Evolutionary conservation across 2,113 vertebrate species (phyloP).

Genomic region (Petromus typicus): DNA sequence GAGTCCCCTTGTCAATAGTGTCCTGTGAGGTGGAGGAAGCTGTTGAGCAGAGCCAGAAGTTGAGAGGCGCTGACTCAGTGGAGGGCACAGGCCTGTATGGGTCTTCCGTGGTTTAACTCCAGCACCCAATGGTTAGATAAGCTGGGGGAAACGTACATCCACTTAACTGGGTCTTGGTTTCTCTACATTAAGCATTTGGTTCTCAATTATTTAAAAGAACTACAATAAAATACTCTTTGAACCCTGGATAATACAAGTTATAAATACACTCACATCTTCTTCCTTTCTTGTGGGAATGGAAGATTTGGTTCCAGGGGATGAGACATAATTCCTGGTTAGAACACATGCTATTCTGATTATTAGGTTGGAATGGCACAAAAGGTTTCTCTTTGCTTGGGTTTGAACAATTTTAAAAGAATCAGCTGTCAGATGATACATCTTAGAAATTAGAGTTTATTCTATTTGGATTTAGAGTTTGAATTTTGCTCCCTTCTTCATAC

Average conservation of each 20-base stretch:
- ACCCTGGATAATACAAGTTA: neutral
- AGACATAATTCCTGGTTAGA: neutral
- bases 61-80: neutral
- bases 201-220: neutral
- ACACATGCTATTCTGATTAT: neutral
- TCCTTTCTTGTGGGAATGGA: neutral
- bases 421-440: neutral
- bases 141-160: neutral
- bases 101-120: neutral
- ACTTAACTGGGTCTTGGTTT: neutral
- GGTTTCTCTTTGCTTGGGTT: neutral
- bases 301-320: neutral
- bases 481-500: neutral
- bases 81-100: neutral
- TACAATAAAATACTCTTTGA: neutral
- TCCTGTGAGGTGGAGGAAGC: neutral
- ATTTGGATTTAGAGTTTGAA: conserved; percentile 17
- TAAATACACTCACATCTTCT: neutral
- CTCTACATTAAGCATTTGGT: neutral
- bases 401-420: conserved; percentile 5
- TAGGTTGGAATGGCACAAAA: neutral
- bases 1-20: neutral
- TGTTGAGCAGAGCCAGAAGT: neutral
- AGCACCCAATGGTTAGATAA: neutral
- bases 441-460: neutral